A percentile compares a stretch with the other conserved stretches of the same genome.
These are phyloP conservation scores for Drosophila nikananu DNA, from an alignment of 1,140 invertebrate species.

Conservation along the genomic window DNA sequence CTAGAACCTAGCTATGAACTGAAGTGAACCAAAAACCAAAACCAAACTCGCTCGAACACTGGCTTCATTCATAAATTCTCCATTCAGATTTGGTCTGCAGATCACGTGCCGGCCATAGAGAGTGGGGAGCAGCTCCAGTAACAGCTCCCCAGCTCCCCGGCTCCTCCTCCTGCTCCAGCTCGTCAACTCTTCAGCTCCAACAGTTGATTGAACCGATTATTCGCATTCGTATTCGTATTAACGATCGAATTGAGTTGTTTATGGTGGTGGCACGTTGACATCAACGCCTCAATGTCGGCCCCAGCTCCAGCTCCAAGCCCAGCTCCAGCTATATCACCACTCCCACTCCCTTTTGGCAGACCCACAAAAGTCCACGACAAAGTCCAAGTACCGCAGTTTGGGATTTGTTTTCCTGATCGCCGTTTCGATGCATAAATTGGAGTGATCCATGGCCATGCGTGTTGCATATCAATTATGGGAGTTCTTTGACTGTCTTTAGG, in stretches of 20 bases:
- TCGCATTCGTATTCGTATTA: conserved; percentile 47
- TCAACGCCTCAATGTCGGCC: conserved; percentile 49
- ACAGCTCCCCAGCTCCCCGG: background rate
- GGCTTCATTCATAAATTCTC: conserved; percentile 77
- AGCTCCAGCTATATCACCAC: background rate
- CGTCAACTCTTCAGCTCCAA: background rate
- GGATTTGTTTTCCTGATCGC: conserved; percentile 63
- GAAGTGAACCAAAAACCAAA: conserved; percentile 24
- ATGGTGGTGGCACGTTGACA: conserved; percentile 58
- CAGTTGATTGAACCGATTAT: conserved; percentile 76
- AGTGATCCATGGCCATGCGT: conserved; percentile 60
- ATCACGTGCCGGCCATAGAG: conserved; percentile 74
- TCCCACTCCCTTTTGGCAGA: conserved; percentile 10
- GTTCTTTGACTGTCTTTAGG: conserved; percentile 15
- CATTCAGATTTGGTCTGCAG: conserved; percentile 75
- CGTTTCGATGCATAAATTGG: conserved; percentile 68
- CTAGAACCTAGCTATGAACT: conserved; percentile 31
- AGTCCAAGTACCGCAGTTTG: conserved; percentile 41
- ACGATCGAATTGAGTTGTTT: conserved; percentile 59
- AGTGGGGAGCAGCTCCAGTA: conserved; percentile 15
- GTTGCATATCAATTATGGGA: conserved; percentile 64
- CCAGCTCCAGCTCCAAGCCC: conserved; percentile 1
- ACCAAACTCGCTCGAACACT: conserved; percentile 8
- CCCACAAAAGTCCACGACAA: conserved; percentile 27
- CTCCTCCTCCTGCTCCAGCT: background rate